Evolutionary conservation across 2,888 invertebrate species (phyloP).

Genomic region (Protodeltote pygarga): DNA sequence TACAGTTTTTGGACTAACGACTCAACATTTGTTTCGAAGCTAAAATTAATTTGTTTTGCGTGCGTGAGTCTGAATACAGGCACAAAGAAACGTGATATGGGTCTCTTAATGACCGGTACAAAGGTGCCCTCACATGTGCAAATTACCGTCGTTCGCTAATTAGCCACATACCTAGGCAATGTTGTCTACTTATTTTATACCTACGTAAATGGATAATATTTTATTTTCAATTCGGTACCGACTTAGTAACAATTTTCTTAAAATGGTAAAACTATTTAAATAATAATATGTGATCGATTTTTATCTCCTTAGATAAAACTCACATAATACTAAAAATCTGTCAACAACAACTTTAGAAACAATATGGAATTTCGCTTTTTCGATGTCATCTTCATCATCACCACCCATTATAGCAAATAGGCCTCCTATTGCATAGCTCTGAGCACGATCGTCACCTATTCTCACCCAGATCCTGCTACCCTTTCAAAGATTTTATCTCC

Average conservation of each 20-base stretch:
- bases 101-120: slow-evolving; percentile 72
- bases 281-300: too few species aligned
- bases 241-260: not conserved
- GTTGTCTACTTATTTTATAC: slow-evolving; percentile 20
- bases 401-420: too few species aligned
- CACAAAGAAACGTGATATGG: slow-evolving; percentile 81
- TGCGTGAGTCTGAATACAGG: slow-evolving; percentile 59
- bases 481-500: too few species aligned
- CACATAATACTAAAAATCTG: too few species aligned
- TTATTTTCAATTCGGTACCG: not conserved
- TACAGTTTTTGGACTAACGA: slow-evolving; percentile 67
- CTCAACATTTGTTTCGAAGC: slow-evolving; percentile 72
- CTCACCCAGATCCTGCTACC: too few species aligned
- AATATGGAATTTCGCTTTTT: too few species aligned
- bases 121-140: slow-evolving; percentile 66
- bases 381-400: too few species aligned
- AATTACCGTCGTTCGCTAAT: slow-evolving; percentile 69
- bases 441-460: too few species aligned
- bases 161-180: slow-evolving; percentile 53
- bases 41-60: slow-evolving; percentile 76
- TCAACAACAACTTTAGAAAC: too few species aligned
- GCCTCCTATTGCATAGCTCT: too few species aligned
- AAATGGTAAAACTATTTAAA: not conserved
- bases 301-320: too few species aligned
- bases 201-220: slow-evolving; percentile 5